Base-by-base conservation (phyloP, 1,140 invertebrate species). In the Vanessa tameamea region DNA sequence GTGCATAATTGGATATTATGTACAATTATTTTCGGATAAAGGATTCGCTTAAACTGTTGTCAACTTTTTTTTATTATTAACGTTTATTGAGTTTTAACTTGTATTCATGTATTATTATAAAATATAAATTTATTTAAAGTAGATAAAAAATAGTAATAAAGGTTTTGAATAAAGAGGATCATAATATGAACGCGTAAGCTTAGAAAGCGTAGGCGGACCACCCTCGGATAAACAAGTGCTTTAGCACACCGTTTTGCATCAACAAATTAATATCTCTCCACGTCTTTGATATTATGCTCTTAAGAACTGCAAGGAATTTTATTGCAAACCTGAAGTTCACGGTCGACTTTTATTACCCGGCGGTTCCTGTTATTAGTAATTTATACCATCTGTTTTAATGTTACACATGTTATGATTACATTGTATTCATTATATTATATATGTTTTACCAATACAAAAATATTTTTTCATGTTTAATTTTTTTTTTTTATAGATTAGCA, bases 401-500 rank as follows among this genome's bases (percentile, higher is more conserved):
- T 43, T 31, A 31, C 43, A 63, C 26, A n/a, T 15, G 31, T 26
- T 43, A n/a, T 12, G n/a, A 43, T 26, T 64, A 37, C 37, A 37
- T 37, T 63, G 15, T 43, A 0, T 15, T 51, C n/a, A 51, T 51
- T 37, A 37, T 37, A 3, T 5, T 37, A 37, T 37, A 37, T 37
- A 37, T 37, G 31, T 37, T 37, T 37, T 37, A 43, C 7, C 37
- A 43, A 9, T 43, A 43, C 37, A 43, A 43, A 6, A 43, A 43
- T 9, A 43, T 43, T 43, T 43, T 11, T 0, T 43, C 3, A 43
- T 15, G 23, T 57, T 26, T 13, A 57, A 23, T n/a, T 2, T 23
- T 57, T 57, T 55, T n/a, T 53, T 16, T 80, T 64, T 37, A 9
- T 78, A 87, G 85, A 85, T 78, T 68, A 77, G 76, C 68, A 73